Conservation (phyloP, 2,113 vertebrate genomes). For the Ammodytes dubius region DNA sequence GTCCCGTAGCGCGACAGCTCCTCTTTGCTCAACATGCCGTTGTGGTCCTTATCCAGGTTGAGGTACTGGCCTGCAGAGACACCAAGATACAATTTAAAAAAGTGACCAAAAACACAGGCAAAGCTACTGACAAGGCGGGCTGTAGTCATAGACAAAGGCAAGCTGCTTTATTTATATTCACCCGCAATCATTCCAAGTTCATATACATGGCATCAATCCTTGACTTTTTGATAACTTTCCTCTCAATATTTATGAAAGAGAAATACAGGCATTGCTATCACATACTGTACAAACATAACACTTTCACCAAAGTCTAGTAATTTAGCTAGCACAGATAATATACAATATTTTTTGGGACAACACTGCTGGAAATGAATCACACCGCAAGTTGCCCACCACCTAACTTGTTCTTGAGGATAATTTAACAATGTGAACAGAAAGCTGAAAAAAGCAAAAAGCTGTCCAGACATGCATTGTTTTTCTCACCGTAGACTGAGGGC, state of each 20-base stretch:
- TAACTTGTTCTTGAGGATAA: background rate
- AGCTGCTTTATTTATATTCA: background rate
- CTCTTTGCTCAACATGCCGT: slow-evolving; percentile 99
- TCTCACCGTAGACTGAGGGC: slow-evolving; percentile 95
- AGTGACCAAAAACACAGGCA: background rate
- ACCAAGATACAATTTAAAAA: background rate
- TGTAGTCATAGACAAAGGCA: background rate
- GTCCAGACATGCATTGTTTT: background rate
- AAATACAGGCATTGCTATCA: no score
- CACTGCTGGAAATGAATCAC: background rate
- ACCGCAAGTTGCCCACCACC: background rate
- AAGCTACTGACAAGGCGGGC: background rate
- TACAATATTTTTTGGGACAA: background rate
- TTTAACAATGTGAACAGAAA: background rate
- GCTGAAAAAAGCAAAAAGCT: no score
- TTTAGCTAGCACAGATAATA: background rate
- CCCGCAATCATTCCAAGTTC: background rate
- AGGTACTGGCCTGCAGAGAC: slow-evolving; percentile 92
- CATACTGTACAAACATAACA: background rate
- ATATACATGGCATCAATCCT: no score
- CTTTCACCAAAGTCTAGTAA: background rate
- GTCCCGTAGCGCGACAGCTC: slow-evolving; percentile 97
- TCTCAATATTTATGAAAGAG: no score
- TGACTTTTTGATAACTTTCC: no score
- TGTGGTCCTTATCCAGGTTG: slow-evolving; percentile 98